Evolutionary conservation across 2,888 invertebrate species (phyloP).

Genomic region (Eupeodes luniger): DNA sequence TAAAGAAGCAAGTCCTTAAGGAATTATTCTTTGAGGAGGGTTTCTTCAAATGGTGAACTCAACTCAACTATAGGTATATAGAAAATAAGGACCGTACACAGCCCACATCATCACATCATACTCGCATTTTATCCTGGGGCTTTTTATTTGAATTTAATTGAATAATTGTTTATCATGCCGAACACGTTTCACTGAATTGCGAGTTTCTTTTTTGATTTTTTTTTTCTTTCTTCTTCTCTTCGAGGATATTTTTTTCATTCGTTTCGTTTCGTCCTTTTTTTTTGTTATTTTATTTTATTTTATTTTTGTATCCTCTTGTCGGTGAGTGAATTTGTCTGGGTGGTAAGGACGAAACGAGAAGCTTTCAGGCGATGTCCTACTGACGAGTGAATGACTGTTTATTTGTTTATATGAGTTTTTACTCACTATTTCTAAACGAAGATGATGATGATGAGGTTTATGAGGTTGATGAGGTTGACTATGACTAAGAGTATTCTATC

Average conservation of each 20-base stretch:
- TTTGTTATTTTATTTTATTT: conserved; percentile 28
- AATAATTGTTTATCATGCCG: conserved; percentile 83
- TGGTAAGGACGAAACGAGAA: conserved; percentile 55
- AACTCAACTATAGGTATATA: background rate
- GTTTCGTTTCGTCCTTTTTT: conserved; percentile 56
- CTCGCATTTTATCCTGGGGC: conserved; percentile 77
- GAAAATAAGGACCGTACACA: conserved; percentile 9
- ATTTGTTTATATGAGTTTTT: conserved; percentile 74
- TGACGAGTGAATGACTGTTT: conserved; percentile 74
- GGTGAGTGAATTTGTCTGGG: conserved; percentile 71
- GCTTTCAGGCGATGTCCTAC: conserved; percentile 75
- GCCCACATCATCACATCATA: conserved; percentile 44
- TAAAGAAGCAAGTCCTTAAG: conserved; percentile 72
- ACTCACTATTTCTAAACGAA: background rate
- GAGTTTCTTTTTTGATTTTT: conserved; percentile 69
- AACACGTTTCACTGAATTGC: conserved; percentile 80
- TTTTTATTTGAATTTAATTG: conserved; percentile 83
- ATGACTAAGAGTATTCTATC: conserved; percentile 18
- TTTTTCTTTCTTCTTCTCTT: conserved; percentile 51
- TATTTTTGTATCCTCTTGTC: conserved; percentile 66
- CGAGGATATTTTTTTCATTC: conserved; percentile 34
- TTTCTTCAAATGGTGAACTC: conserved; percentile 50
- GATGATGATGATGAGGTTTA: too few relatives aligned
- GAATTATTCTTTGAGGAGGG: conserved; percentile 74
- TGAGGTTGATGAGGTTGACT: background rate